phyloP scores from a whole-genome alignment of 2,797 vertebrate species.

The Pangasius macronema region DNA sequence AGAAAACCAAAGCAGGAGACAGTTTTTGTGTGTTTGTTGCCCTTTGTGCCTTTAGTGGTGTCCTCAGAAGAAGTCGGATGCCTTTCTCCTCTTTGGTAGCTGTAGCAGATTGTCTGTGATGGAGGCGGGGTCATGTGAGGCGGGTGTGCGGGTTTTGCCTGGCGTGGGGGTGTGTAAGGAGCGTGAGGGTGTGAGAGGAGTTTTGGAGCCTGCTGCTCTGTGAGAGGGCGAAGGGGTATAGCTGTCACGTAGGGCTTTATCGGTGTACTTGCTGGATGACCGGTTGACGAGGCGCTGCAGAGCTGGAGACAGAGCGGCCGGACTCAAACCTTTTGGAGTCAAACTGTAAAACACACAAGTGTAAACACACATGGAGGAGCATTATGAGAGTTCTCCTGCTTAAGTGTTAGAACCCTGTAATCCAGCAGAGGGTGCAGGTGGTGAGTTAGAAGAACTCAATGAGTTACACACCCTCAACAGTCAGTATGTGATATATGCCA shows the following conservation, averaged over 20 bases:
- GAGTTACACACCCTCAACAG: neutral
- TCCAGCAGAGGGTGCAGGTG: neutral
- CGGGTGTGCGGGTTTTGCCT: constrained; percentile 78
- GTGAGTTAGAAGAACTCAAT: too few species aligned
- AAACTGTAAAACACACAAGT: constrained; percentile 74
- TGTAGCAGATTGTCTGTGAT: constrained; percentile 96
- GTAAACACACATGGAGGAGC: neutral
- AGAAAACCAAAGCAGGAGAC: neutral
- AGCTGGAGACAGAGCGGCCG: constrained; percentile 91
- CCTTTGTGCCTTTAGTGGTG: neutral
- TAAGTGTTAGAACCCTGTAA: neutral
- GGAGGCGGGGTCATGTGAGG: constrained; percentile 86
- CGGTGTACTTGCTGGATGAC: constrained; percentile 94
- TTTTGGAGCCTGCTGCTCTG: constrained; percentile 77
- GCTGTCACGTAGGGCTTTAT: constrained; percentile 94
- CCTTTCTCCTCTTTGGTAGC: constrained; percentile 91
- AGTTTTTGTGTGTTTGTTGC: neutral
- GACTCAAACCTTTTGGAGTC: constrained; percentile 92
- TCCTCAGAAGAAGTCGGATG: constrained; percentile 82
- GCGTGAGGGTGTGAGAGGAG: constrained; percentile 78
- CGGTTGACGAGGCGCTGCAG: constrained; percentile 91
- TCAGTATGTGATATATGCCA: neutral
- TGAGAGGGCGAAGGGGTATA: constrained; percentile 95
- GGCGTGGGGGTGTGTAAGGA: constrained; percentile 80
- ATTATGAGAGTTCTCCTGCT: too few species aligned